Evolutionary conservation across 2,888 invertebrate genomes (phyloP).

Genomic region (Drosophila paracracens): DNA sequence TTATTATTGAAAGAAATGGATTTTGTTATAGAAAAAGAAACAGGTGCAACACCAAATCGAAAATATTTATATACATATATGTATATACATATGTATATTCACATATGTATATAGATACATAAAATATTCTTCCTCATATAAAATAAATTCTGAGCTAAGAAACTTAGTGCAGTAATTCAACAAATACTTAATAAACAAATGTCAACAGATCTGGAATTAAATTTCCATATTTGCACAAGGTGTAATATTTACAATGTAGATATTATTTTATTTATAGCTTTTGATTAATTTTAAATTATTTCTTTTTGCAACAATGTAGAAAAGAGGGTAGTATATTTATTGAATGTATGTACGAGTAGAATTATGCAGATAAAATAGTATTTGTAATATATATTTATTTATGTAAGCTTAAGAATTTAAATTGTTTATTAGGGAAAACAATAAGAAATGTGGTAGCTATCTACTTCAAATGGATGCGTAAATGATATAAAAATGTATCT

Average conservation of each 20-base stretch:
- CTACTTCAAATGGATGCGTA: background rate
- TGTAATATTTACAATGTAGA: constrained; percentile 1
- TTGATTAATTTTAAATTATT: background rate
- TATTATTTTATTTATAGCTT: background rate
- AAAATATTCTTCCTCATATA: background rate
- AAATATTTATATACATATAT: background rate
- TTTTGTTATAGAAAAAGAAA: background rate
- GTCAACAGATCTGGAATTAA: background rate
- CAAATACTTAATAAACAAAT: background rate
- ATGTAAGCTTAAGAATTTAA: background rate
- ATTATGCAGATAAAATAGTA: background rate
- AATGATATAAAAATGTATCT: background rate
- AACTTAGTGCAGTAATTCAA: background rate
- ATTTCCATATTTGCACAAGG: background rate
- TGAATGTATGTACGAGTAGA: background rate
- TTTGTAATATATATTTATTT: background rate
- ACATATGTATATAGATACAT: background rate
- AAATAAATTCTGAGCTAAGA: background rate
- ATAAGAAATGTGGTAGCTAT: background rate
- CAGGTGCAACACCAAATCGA: background rate
- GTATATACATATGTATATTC: background rate
- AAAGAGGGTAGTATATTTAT: background rate
- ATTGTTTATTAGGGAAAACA: background rate
- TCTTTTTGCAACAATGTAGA: background rate
- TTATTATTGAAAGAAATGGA: background rate